Evolutionary conservation across 2,888 invertebrate genomes (phyloP).

Genomic region (Argyresthia goedartella): DNA sequence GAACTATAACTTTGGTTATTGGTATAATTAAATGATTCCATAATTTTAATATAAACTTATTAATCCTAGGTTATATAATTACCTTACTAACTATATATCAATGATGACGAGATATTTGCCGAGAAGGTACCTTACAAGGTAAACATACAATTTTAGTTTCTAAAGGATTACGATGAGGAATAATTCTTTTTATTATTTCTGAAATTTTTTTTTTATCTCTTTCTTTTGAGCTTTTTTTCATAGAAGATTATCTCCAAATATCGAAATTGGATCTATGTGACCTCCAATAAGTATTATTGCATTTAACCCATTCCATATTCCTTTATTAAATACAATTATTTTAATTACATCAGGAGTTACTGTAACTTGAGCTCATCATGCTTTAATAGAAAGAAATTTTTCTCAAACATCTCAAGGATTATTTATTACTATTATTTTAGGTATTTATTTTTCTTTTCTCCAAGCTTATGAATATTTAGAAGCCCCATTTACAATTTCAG

Average conservation of each 20-base stretch:
- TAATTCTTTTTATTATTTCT: constrained; percentile 80
- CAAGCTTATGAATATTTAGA: constrained; percentile 79
- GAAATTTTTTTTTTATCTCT: constrained; percentile 73
- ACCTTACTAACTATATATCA: constrained; percentile 68
- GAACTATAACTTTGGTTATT: constrained; percentile 66
- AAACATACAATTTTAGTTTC: constrained; percentile 71
- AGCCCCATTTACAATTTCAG: constrained; percentile 53
- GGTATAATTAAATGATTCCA: constrained; percentile 75
- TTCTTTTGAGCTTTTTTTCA: constrained; percentile 75
- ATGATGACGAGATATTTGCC: constrained; percentile 79
- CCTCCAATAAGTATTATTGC: constrained; percentile 73
- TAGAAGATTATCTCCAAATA: constrained; percentile 43
- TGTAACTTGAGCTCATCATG: constrained; percentile 70
- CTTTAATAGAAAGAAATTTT: constrained; percentile 50
- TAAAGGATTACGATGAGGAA: constrained; percentile 75
- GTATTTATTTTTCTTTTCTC: constrained; percentile 75
- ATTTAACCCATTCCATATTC: constrained; percentile 79
- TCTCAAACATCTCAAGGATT: constrained; percentile 53
- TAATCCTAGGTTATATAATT: constrained; percentile 61
- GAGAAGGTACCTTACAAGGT: constrained; percentile 77
- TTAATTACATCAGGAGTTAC: constrained; percentile 78
- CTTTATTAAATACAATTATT: constrained; percentile 80
- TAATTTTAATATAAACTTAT: constrained; percentile 59
- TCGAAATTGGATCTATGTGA: constrained; percentile 63
- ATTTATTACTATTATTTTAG: constrained; percentile 67